Percentiles rank a stretch among this genome's conserved stretches.
These are phyloP conservation scores for Plebejus anna DNA, from an alignment of 2,888 invertebrate genomes.

Conservation along the genomic window DNA sequence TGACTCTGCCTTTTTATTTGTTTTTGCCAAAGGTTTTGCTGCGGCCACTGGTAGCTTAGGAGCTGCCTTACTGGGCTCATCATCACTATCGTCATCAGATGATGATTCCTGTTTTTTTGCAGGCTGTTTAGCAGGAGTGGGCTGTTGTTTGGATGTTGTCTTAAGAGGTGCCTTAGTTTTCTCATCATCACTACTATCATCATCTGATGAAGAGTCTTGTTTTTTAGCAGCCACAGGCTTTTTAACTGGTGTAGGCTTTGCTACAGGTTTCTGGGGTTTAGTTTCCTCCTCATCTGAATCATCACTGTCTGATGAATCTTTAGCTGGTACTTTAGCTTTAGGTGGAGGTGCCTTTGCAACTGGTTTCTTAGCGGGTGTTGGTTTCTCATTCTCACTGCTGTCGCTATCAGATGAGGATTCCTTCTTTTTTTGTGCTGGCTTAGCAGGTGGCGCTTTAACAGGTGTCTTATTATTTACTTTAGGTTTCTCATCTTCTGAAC, in stretches of 20 bases:
- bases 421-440: slow-evolving; percentile 42
- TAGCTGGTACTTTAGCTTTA: slow-evolving; percentile 40
- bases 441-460: slow-evolving; percentile 38
- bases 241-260: slow-evolving; percentile 39
- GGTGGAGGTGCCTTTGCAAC: slow-evolving; percentile 12
- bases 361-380: slow-evolving; percentile 37
- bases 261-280: slow-evolving; percentile 37
- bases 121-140: slow-evolving; percentile 47
- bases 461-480: slow-evolving; percentile 28
- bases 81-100: slow-evolving; percentile 48
- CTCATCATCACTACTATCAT: slow-evolving; percentile 59
- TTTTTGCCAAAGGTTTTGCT: slow-evolving; percentile 39
- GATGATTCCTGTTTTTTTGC: slow-evolving; percentile 45
- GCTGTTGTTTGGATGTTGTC: slow-evolving; percentile 42
- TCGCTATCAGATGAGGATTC: slow-evolving; percentile 56
- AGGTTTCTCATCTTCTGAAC: slow-evolving; percentile 53
- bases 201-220: slow-evolving; percentile 48
- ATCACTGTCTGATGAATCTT: slow-evolving; percentile 49
- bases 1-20: slow-evolving; percentile 41
- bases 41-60: slow-evolving; percentile 39
- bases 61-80: slow-evolving; percentile 43
- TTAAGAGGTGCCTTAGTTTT: slow-evolving; percentile 44
- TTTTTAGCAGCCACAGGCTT: slow-evolving; percentile 38
- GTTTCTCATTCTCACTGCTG: slow-evolving; percentile 54
- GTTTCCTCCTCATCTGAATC: slow-evolving; percentile 50